These are phyloP conservation scores for Acanthosepion esculentum DNA, from an alignment of 2,888 invertebrate species.

Conservation along the genomic window DNA sequence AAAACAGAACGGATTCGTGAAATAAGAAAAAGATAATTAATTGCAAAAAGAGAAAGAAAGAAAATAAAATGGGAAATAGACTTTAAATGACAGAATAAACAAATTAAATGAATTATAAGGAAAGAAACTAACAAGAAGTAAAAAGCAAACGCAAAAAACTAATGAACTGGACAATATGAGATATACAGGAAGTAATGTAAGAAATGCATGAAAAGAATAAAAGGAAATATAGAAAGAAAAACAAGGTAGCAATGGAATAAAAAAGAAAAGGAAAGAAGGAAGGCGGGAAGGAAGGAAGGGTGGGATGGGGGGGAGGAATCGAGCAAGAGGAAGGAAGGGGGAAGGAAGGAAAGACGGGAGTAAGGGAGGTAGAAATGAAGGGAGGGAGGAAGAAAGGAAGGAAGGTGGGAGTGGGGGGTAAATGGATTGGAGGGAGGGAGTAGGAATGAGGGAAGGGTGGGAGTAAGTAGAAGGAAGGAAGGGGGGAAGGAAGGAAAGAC, in stretches of 20 bases:
- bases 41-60: not conserved
- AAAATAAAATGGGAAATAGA: not conserved
- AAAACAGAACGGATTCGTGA: no score
- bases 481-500: not conserved
- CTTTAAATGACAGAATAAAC: no score
- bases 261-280: not conserved
- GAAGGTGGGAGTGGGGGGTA: no score
- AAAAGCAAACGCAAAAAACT: not conserved
- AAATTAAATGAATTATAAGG: no score
- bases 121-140: not conserved
- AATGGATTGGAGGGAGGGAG: no score
- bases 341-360: not conserved
- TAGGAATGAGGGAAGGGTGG: not conserved
- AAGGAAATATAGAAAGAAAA: no score
- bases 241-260: not conserved
- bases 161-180: no score
- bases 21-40: not conserved
- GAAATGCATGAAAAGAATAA: not conserved
- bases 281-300: not conserved
- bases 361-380: not conserved
- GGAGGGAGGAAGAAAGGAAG: not conserved
- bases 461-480: not conserved
- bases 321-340: not conserved
- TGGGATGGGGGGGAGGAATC: not conserved
- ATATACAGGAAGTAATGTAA: not conserved